Percentiles rank a stretch among this genome's conserved stretches.
Evolutionary conservation across 2,888 invertebrate species (phyloP).

Genomic region (Uropetala carovei): DNA sequence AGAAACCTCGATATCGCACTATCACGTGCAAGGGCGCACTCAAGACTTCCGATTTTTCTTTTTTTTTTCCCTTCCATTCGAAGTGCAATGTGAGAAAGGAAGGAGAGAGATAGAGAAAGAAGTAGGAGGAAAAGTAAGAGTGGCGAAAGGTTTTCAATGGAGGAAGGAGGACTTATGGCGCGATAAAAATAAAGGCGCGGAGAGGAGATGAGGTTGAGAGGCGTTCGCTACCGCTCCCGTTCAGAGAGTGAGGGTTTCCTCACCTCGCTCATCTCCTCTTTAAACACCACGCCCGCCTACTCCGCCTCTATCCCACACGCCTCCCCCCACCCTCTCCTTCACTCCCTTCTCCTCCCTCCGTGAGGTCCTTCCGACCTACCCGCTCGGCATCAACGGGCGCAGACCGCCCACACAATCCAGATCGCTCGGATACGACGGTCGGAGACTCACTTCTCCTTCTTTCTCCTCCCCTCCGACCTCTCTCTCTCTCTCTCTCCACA

Average conservation of each 20-base stretch:
- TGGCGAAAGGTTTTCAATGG: not conserved
- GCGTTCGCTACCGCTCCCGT: not conserved
- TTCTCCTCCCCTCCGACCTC: no score
- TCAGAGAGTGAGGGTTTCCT: not conserved
- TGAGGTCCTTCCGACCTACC: no score
- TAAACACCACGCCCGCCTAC: no score
- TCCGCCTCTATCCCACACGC: no score
- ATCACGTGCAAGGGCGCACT: not conserved
- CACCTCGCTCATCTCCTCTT: not conserved
- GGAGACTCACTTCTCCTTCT: no score
- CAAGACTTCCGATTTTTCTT: not conserved
- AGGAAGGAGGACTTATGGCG: not conserved
- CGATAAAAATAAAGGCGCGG: slow-evolving; percentile 8
- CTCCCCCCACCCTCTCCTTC: no score
- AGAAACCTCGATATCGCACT: not conserved
- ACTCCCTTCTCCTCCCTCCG: no score
- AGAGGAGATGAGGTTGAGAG: not conserved
- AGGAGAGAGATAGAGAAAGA: not conserved
- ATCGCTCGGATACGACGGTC: no score
- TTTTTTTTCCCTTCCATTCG: not conserved
- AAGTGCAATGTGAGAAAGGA: not conserved
- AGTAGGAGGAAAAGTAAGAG: not conserved
- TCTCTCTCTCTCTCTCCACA: not conserved
- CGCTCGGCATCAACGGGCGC: no score
- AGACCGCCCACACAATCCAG: no score